Percentiles rank a stretch among this genome's conserved stretches.
These are phyloP conservation scores for Tangara arthus DNA, from an alignment of 2,797 vertebrate genomes.

Conservation along the genomic window DNA sequence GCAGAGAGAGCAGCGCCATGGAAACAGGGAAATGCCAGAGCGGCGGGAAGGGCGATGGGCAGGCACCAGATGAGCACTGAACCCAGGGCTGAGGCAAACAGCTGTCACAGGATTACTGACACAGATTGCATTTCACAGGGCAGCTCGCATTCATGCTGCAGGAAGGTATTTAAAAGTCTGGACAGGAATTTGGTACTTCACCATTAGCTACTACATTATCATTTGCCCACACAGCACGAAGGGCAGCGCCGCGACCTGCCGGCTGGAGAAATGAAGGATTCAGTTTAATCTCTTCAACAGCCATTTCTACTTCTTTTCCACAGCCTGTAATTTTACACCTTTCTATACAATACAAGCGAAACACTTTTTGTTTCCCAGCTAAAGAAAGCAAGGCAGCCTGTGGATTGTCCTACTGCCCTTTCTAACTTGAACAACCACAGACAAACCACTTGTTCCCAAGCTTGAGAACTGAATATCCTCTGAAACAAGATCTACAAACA, in stretches of 20 bases:
- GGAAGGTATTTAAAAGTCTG: background rate
- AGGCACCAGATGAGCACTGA: slow-evolving; percentile 56
- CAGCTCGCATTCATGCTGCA: slow-evolving; percentile 1
- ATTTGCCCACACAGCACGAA: background rate
- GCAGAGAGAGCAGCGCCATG: slow-evolving; percentile 69
- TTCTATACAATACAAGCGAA: background rate
- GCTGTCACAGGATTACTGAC: slow-evolving; percentile 60
- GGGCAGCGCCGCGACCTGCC: background rate
- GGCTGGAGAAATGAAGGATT: background rate
- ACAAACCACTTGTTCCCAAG: background rate
- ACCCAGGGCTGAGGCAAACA: slow-evolving; percentile 43
- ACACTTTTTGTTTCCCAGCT: background rate
- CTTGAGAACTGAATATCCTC: background rate
- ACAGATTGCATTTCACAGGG: slow-evolving; percentile 20
- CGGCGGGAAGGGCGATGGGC: slow-evolving; percentile 12
- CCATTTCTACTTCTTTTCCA: background rate
- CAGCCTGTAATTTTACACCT: background rate
- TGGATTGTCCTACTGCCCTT: background rate
- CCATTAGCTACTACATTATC: background rate
- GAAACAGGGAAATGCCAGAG: slow-evolving; percentile 58
- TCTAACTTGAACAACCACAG: background rate
- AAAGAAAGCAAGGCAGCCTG: background rate
- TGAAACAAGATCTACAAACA: background rate
- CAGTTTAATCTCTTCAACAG: background rate
- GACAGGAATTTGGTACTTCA: background rate